Evolutionary conservation across 2,113 vertebrate species (phyloP).

Genomic region (Fukomys damarensis): DNA sequence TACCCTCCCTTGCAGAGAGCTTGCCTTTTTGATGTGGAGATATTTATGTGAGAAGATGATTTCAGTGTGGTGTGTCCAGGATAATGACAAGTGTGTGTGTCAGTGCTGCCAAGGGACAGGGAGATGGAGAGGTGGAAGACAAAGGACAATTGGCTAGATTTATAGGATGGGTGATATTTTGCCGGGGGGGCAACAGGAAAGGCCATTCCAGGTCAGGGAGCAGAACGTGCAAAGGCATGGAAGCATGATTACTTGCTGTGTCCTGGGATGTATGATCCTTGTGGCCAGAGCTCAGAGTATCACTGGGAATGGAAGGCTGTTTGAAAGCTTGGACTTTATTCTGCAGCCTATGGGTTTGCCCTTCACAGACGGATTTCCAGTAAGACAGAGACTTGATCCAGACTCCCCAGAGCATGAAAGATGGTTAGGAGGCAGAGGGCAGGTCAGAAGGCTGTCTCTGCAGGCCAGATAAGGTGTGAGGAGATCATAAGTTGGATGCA

Average conservation of each 20-base stretch:
- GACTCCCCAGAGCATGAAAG: neutral
- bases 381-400: neutral
- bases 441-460: neutral
- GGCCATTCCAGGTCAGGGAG: neutral
- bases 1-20: neutral
- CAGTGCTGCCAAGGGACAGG: accelerated
- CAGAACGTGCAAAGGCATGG: neutral
- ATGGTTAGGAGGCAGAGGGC: neutral
- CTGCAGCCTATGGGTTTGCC: neutral
- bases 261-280: neutral
- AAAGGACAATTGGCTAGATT: neutral
- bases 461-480: neutral
- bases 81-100: accelerated
- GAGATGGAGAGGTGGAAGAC: neutral
- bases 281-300: neutral
- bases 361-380: neutral
- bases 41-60: neutral
- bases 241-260: neutral
- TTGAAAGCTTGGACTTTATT: neutral
- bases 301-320: neutral
- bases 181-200: neutral
- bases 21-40: neutral
- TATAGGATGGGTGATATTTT: neutral
- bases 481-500: neutral
- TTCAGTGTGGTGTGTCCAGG: no score